Evolutionary conservation across 2,113 vertebrate species (phyloP).

Genomic region (Natator depressus): DNA sequence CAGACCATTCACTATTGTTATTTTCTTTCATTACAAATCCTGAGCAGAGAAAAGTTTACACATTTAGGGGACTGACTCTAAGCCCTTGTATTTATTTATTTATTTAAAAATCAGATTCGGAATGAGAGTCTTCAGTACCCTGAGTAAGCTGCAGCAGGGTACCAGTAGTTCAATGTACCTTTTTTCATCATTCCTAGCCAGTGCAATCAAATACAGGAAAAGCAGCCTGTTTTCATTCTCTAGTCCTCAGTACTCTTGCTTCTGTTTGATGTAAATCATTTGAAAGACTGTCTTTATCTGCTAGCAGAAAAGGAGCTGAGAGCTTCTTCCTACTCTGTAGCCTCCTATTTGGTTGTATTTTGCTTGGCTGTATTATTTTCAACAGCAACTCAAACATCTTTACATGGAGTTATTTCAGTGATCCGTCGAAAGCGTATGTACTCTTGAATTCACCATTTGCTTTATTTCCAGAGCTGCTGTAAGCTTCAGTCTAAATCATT

Average conservation of each 20-base stretch:
- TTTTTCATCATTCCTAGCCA: not conserved
- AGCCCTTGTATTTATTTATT: not conserved
- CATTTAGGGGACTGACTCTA: not conserved
- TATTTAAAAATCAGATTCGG: not conserved
- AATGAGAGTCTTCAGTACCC: not conserved
- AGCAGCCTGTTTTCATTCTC: not conserved
- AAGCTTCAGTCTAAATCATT: slow-evolving; percentile 55
- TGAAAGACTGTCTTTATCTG: slow-evolving; percentile 25
- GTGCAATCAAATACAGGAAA: not conserved
- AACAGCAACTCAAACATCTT: slow-evolving; percentile 50
- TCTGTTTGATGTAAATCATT: slow-evolving; percentile 27
- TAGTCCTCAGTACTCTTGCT: not conserved
- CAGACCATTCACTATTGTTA: slow-evolving; percentile 42
- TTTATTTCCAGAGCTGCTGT: slow-evolving; percentile 66
- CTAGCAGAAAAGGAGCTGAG: not conserved
- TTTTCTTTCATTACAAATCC: slow-evolving; percentile 59
- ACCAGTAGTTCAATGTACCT: not conserved
- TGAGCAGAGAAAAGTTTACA: slow-evolving; percentile 24
- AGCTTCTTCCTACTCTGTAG: not conserved
- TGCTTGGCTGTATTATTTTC: slow-evolving; percentile 51
- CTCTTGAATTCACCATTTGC: slow-evolving; percentile 47
- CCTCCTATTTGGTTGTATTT: slow-evolving; percentile 40
- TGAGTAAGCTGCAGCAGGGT: not conserved
- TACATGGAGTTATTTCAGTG: slow-evolving; percentile 52
- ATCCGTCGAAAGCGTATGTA: slow-evolving; percentile 37